Evolutionary conservation across 2,113 vertebrate species (phyloP), one percentile per base, ranked within the genome.

Genomic region (Podarcis raffonei): DNA sequence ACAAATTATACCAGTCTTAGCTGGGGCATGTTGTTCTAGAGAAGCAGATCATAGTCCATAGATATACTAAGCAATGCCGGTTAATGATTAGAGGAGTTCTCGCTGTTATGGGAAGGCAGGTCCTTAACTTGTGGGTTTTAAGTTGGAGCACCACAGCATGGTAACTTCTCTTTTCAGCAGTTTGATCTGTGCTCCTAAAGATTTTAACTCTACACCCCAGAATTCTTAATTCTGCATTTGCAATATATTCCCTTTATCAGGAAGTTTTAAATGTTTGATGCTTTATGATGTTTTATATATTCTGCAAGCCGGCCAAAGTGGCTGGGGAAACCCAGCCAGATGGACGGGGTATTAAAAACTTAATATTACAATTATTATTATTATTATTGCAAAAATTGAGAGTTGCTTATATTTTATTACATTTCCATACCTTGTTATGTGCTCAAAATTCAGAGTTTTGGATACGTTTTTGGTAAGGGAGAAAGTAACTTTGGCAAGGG

Each of bases 21-120:
- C 71, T 85, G 81, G 81, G 20, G 77, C 83, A 79, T 59, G 13
- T 57, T 92, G 68, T 22, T 23, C 0, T 77, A 76, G 42, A 42
- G 16, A 89, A 78, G 84, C 82, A 91, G 90, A 83, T 93, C n/a
- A 83, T 83, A 91, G 68, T 91, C 35, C 71, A 57, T 1, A 13
- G 39, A 0, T 81, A n/a, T 87, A 30, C 1, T 13, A 1, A 2
- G 65, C 88, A 74, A 77, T 69, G 81, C 2, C 82, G 87, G 71
- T 87, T 90, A 62, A 92, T 0, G 37, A 35, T 92, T 88, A 87
- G 59, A 88, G 53, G 53, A 18, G 74, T 71, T n/a, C 6, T 89
- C 78, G 20, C 83, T 89, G 37, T 23, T 88, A 37, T 66, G 84
- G 59, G 22, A 68, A 88, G 39, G 82, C 82, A 78, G 30, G 25